Percentiles rank a stretch among this genome's conserved stretches.
Evolutionary conservation across 2,113 vertebrate species (phyloP).

Genomic region (Salminus brasiliensis): DNA sequence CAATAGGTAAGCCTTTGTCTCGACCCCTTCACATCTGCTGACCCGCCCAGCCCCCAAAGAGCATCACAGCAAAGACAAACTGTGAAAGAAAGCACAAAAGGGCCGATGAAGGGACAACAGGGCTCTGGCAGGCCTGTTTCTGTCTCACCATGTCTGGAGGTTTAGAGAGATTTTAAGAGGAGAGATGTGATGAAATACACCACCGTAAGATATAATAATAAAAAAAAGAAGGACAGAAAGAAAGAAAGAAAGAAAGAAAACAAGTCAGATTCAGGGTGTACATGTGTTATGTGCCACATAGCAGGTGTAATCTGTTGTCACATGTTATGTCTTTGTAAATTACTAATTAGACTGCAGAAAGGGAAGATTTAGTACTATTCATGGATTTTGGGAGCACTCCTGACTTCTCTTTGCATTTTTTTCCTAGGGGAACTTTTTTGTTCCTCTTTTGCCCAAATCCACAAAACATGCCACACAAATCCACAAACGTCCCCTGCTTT

Average conservation of each 20-base stretch:
- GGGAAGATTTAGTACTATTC: slow-evolving; percentile 22
- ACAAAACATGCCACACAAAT: slow-evolving; percentile 29
- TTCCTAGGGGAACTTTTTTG: slow-evolving; percentile 49
- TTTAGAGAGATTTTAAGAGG: slow-evolving; percentile 55
- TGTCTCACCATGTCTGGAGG: slow-evolving; percentile 54
- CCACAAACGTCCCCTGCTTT: not conserved
- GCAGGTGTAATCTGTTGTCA: slow-evolving; percentile 20
- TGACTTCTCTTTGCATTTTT: slow-evolving; percentile 56
- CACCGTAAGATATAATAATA: slow-evolving; percentile 23
- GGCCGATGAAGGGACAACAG: slow-evolving; percentile 65
- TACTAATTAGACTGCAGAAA: not conserved
- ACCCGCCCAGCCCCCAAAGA: slow-evolving; percentile 73
- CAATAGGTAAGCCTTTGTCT: slow-evolving; percentile 82
- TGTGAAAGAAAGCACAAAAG: slow-evolving; percentile 64
- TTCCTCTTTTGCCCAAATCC: slow-evolving; percentile 67
- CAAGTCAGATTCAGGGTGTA: not conserved
- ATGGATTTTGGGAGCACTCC: slow-evolving; percentile 34
- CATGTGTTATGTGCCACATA: not conserved
- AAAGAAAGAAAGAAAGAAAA: not conserved
- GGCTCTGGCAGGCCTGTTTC: slow-evolving; percentile 62
- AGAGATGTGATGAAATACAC: slow-evolving; percentile 36
- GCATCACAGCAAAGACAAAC: slow-evolving; percentile 57
- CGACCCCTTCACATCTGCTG: slow-evolving; percentile 75
- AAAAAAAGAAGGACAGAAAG: too few relatives aligned
- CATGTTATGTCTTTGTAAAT: slow-evolving; percentile 10